These are phyloP conservation scores for Malacosoma neustria DNA, from an alignment of 2,888 invertebrate genomes.

Conservation along the genomic window DNA sequence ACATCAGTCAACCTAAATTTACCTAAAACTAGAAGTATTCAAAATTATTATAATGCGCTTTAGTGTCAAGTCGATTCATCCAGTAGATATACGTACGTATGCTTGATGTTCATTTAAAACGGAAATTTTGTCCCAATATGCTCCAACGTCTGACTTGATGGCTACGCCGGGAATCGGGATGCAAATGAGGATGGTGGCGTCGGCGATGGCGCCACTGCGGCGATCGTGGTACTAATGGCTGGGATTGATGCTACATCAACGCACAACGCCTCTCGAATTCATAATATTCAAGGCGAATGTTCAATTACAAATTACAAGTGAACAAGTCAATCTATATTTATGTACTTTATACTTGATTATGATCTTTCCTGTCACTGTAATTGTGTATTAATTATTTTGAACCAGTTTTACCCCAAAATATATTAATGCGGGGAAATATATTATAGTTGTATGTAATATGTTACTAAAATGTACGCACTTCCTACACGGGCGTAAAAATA, in stretches of 20 bases:
- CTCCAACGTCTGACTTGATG: not conserved
- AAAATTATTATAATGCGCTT: not conserved
- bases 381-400: no score
- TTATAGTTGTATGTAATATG: no score
- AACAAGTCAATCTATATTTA: no score
- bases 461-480: no score
- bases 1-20: no score
- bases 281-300: not conserved
- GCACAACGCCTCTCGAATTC: not conserved
- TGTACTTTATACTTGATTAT: no score
- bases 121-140: conserved; percentile 1
- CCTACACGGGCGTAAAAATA: no score
- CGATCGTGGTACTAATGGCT: conserved; percentile 35
- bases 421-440: no score
- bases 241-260: not conserved
- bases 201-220: conserved; percentile 19
- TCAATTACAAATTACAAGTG: not conserved
- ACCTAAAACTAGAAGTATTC: no score
- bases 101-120: not conserved
- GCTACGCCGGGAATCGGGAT: conserved; percentile 6
- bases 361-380: no score
- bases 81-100: not conserved
- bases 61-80: not conserved
- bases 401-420: no score
- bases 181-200: conserved; percentile 17